A percentile compares a stretch with the other conserved stretches of the same genome.
These are phyloP conservation scores for Gobiocypris rarus DNA, from an alignment of 2,113 vertebrate genomes.

Conservation along the genomic window DNA sequence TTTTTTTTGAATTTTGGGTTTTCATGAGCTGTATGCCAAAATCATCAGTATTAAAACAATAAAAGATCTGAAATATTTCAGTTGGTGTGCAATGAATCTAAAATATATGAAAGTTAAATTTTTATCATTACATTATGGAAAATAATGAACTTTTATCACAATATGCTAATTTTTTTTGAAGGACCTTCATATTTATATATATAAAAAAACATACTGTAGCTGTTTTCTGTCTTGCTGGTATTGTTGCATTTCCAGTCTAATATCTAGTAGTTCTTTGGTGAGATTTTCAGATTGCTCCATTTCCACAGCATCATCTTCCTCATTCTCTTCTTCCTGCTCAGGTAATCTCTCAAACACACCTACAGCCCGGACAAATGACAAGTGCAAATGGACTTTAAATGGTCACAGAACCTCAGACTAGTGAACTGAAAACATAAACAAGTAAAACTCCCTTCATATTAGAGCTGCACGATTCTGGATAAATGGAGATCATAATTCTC, in stretches of 20 bases:
- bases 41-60: too few relatives aligned
- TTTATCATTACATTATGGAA: too few relatives aligned
- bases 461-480: background rate
- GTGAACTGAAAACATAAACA: background rate
- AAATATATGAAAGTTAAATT: too few relatives aligned
- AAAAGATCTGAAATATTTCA: too few relatives aligned
- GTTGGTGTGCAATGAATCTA: too few relatives aligned
- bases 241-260: slow-evolving; percentile 81
- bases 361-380: slow-evolving; percentile 2
- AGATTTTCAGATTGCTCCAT: slow-evolving; percentile 63
- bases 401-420: background rate
- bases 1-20: too few relatives aligned
- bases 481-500: too few relatives aligned
- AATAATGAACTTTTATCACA: too few relatives aligned
- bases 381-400: background rate
- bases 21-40: too few relatives aligned
- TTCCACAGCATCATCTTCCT: slow-evolving; percentile 18
- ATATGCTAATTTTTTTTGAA: too few relatives aligned
- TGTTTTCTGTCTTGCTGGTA: slow-evolving; percentile 82
- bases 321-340: slow-evolving; percentile 37
- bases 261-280: slow-evolving; percentile 79
- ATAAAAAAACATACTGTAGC: slow-evolving; percentile 84
- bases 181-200: too few relatives aligned
- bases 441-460: background rate
- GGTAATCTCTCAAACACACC: slow-evolving; percentile 19